Conservation (phyloP, 2,888 invertebrate genomes). For the Oxytorus armatus region DNA sequence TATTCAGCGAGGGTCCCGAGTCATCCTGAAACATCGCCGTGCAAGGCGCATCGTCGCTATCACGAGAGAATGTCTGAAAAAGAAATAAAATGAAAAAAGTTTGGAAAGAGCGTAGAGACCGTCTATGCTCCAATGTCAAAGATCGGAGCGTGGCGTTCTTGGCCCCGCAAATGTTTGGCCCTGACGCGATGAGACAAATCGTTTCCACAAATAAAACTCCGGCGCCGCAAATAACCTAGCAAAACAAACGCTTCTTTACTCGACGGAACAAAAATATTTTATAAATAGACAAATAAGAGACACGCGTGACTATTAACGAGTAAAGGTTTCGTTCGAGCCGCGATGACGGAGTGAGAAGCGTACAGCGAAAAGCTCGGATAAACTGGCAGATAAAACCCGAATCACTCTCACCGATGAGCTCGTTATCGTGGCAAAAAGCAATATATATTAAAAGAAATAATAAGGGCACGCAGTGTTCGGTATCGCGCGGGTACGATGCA, state of each 20-base stretch:
- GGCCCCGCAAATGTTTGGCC: constrained; percentile 30
- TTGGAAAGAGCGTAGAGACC: not conserved
- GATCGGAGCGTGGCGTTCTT: constrained; percentile 40
- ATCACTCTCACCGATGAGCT: no score
- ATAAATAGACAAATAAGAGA: no score
- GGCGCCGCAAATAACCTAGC: constrained; percentile 47
- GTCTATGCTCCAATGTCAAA: constrained; percentile 40
- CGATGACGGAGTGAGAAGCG: no score
- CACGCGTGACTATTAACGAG: no score
- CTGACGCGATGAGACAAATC: constrained; percentile 44
- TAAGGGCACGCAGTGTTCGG: constrained; percentile 61
- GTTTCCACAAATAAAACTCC: constrained; percentile 44
- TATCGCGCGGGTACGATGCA: constrained; percentile 56
- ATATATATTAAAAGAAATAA: constrained; percentile 7
- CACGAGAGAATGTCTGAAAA: no score
- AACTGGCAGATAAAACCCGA: no score
- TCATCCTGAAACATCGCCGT: no score
- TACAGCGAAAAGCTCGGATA: no score
- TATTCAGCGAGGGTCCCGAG: no score
- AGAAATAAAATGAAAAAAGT: constrained; percentile 8
- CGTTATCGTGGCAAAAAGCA: not conserved
- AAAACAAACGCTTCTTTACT: constrained; percentile 53
- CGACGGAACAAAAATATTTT: constrained; percentile 9
- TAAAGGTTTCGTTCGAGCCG: no score
- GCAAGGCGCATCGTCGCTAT: no score